phyloP scores from a whole-genome alignment of 2,113 vertebrate genomes.

The Poicephalus gulielmi region DNA sequence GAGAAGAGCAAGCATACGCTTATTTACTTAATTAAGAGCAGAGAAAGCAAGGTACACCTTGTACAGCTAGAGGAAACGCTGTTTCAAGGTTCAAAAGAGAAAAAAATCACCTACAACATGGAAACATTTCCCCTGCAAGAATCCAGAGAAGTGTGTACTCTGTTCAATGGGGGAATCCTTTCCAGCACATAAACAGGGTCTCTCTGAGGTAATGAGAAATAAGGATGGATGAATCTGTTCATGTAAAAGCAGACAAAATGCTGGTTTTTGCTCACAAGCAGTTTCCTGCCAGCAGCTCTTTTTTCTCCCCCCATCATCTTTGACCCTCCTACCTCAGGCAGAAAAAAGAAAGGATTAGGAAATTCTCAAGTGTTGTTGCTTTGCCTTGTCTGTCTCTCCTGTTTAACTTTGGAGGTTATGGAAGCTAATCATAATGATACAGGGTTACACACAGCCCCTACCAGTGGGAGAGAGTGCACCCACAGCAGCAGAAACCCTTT shows the following conservation, averaged over 20 bases:
- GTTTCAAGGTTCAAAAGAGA: slow-evolving; percentile 7
- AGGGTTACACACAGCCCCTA: neutral
- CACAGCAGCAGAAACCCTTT: neutral
- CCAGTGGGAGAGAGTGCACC: neutral
- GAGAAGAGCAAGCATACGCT: neutral
- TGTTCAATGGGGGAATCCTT: neutral
- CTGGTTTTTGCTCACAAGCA: neutral
- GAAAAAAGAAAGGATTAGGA: neutral
- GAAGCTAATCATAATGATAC: neutral
- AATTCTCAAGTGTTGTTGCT: neutral
- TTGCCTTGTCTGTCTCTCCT: neutral
- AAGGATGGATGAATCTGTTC: neutral
- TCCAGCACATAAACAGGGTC: neutral
- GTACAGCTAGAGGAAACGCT: neutral
- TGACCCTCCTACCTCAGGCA: neutral
- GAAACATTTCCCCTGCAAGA: slow-evolving; percentile 5
- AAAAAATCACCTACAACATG: neutral
- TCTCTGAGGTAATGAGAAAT: neutral
- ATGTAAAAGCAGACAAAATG: neutral
- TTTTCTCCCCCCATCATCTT: neutral
- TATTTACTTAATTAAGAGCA: neutral
- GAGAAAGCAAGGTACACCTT: neutral
- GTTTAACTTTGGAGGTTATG: neutral
- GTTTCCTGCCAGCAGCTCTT: neutral
- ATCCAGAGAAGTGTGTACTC: neutral